phyloP scores from a whole-genome alignment of 1,140 invertebrate genomes.

The Lepidostoma basale region DNA sequence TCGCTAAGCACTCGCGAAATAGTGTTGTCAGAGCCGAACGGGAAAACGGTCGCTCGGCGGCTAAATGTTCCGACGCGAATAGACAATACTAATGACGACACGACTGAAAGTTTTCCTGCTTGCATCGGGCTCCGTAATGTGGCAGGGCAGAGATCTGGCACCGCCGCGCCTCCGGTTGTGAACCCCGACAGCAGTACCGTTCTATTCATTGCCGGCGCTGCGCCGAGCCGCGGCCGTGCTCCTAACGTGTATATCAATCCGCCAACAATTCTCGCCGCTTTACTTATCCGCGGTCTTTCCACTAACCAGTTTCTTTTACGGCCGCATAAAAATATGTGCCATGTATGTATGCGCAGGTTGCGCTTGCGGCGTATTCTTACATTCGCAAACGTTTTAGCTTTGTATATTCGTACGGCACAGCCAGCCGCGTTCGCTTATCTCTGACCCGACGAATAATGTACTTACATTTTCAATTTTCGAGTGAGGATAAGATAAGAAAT shows the following conservation, averaged over 20 bases:
- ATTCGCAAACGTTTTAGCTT: no score
- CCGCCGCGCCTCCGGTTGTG: constrained; percentile 28
- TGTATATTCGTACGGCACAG: no score
- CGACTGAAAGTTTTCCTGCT: constrained; percentile 13
- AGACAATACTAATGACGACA: constrained; percentile 2
- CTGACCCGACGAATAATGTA: no score
- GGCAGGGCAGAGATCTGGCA: constrained; percentile 19
- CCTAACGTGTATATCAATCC: constrained; percentile 25
- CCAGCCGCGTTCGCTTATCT: no score
- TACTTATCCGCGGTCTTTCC: constrained; percentile 9
- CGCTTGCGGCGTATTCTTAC: no score
- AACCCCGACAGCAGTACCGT: constrained; percentile 30
- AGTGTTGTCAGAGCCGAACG: background rate
- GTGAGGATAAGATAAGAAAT: no score
- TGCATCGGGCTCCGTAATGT: constrained; percentile 1
- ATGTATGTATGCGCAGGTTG: background rate
- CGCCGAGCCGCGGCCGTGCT: no score
- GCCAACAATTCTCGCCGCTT: background rate
- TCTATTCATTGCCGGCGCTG: constrained; percentile 23
- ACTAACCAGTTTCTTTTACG: constrained; percentile 14
- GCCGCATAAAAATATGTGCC: background rate
- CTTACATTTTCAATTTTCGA: no score
- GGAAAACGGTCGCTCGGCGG: background rate
- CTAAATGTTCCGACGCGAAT: background rate
- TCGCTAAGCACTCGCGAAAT: background rate